Conservation (phyloP, 2,888 invertebrate genomes). For the Eilema depressum region DNA sequence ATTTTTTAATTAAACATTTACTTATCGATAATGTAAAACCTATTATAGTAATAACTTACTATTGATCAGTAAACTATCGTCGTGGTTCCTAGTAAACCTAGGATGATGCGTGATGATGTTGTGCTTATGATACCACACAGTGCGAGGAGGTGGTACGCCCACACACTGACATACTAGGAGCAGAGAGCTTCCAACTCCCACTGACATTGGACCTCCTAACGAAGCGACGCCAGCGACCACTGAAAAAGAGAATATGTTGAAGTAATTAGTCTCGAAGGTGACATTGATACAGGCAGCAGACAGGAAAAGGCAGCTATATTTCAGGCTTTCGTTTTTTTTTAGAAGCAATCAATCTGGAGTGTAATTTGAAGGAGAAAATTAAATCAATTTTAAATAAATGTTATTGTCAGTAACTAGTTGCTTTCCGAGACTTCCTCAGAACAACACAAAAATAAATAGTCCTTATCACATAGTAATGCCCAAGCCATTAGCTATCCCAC, state of each 20-base stretch:
- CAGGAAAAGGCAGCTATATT: too few species aligned
- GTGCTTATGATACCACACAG: constrained; percentile 81
- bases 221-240: constrained; percentile 89
- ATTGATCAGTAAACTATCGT: constrained; percentile 77
- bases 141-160: constrained; percentile 74
- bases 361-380: neutral
- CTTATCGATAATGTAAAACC: neutral
- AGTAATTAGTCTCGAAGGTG: neutral
- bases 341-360: neutral
- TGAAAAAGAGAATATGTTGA: constrained; percentile 55
- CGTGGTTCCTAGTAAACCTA: constrained; percentile 76
- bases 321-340: too few species aligned
- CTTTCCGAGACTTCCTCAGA: too few species aligned
- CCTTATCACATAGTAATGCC: too few species aligned
- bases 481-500: too few species aligned
- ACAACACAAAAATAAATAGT: too few species aligned
- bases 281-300: neutral
- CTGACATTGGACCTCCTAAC: constrained; percentile 79
- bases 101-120: constrained; percentile 82
- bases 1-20: too few species aligned
- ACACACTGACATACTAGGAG: constrained; percentile 74
- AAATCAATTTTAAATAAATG: neutral
- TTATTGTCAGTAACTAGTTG: too few species aligned
- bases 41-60: constrained; percentile 61
- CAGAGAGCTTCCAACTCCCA: constrained; percentile 71